A percentile compares a stretch with the other conserved stretches of the same genome.
Evolutionary conservation across 1,140 invertebrate genomes (phyloP).

Genomic region (Drosophila lowei): DNA sequence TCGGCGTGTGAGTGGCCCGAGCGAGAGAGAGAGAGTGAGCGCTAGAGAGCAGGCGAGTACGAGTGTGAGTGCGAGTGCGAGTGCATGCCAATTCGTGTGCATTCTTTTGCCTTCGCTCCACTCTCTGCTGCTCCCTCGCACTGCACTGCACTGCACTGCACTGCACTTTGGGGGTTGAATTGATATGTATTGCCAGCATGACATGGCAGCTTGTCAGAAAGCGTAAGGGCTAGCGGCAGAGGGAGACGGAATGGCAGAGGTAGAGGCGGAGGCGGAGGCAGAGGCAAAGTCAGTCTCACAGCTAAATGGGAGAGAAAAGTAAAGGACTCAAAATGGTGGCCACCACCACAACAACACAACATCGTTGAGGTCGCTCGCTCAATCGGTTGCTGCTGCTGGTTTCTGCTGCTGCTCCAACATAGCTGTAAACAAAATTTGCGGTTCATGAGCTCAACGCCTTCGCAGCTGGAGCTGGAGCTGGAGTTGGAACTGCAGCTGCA

Average conservation of each 20-base stretch:
- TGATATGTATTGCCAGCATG: slow-evolving; percentile 18
- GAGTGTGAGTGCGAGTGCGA: slow-evolving; percentile 14
- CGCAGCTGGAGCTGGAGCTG: slow-evolving; percentile 35
- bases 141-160: neutral
- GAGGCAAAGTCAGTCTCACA: neutral
- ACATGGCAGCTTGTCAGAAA: slow-evolving; percentile 14
- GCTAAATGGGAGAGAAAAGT: slow-evolving; percentile 25
- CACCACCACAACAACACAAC: slow-evolving; percentile 66
- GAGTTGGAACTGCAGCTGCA: slow-evolving; percentile 30
- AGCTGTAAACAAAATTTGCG: slow-evolving; percentile 78
- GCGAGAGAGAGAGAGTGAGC: no score
- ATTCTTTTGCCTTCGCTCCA: slow-evolving; percentile 36
- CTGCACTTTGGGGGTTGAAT: slow-evolving; percentile 53
- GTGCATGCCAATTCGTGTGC: slow-evolving; percentile 48
- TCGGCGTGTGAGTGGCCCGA: slow-evolving; percentile 62
- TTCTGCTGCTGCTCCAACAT: slow-evolving; percentile 24
- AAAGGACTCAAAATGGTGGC: slow-evolving; percentile 76
- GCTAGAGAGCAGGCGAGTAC: slow-evolving; percentile 16
- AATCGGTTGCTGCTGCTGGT: slow-evolving; percentile 7
- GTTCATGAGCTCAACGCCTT: slow-evolving; percentile 80
- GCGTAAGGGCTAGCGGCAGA: slow-evolving; percentile 6
- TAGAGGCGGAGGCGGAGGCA: neutral
- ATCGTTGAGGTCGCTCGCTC: slow-evolving; percentile 57
- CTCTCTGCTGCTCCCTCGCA: slow-evolving; percentile 5
- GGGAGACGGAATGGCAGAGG: neutral